These are phyloP conservation scores for Neuroterus valhalla DNA, from an alignment of 1,140 invertebrate species.

Conservation along the genomic window DNA sequence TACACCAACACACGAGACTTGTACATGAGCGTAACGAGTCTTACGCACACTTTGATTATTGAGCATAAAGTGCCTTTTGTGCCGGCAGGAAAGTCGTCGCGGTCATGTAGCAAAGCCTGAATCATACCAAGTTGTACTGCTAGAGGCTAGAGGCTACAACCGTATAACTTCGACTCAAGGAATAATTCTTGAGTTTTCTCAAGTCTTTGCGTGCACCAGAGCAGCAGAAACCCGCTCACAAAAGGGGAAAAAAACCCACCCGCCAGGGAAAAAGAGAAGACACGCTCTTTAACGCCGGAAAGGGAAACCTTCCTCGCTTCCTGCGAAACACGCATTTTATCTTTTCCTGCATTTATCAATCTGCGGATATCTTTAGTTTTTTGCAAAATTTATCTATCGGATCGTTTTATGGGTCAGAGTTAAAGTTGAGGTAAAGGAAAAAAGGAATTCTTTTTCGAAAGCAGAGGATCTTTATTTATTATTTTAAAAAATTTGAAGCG, in stretches of 20 bases:
- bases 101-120: constrained; percentile 30
- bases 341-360: no score
- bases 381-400: no score
- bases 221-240: constrained; percentile 1
- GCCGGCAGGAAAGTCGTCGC: constrained; percentile 24
- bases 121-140: not conserved
- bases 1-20: not conserved
- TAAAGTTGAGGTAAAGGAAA: no score
- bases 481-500: no score
- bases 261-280: constrained; percentile 27
- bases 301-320: constrained; percentile 20
- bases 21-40: not conserved
- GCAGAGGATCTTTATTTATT: no score
- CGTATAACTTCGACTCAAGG: constrained; percentile 4
- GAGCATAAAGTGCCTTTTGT: constrained; percentile 27
- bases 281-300: constrained; percentile 26
- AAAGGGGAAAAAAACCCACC: constrained; percentile 21
- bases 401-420: no score
- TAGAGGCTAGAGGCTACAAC: not conserved
- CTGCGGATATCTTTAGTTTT: no score
- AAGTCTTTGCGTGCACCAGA: constrained; percentile 20
- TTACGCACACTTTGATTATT: not conserved
- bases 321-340: not conserved
- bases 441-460: no score
- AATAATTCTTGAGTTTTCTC: constrained; percentile 4